Percentiles rank a stretch among this genome's conserved stretches.
These are phyloP conservation scores for Trilocha varians DNA, from an alignment of 2,888 invertebrate species.

Conservation along the genomic window DNA sequence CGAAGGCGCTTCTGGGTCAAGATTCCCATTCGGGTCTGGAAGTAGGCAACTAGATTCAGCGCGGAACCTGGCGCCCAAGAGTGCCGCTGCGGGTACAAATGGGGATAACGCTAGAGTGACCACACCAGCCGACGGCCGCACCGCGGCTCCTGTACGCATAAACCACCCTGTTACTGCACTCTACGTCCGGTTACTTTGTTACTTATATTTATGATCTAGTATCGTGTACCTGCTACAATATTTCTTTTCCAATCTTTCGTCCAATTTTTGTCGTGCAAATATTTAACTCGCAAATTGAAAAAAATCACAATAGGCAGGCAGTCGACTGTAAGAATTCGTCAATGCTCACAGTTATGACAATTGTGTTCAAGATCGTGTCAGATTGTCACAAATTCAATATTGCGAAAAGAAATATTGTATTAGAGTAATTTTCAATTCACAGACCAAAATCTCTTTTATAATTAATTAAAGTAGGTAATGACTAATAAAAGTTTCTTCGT, in stretches of 20 bases:
- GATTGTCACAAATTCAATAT: background rate
- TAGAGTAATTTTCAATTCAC: background rate
- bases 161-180: slow-evolving; percentile 63
- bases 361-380: background rate
- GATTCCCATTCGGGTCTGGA: slow-evolving; percentile 87
- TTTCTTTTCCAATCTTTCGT: background rate
- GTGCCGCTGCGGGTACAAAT: slow-evolving; percentile 82
- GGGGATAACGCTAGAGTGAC: slow-evolving; percentile 76
- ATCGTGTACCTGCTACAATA: background rate
- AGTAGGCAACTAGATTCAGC: slow-evolving; percentile 86
- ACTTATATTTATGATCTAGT: background rate
- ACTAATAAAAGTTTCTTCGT: too few relatives aligned
- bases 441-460: background rate
- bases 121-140: slow-evolving; percentile 74
- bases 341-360: background rate
- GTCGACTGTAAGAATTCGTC: background rate
- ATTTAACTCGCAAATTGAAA: background rate
- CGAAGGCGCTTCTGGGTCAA: slow-evolving; percentile 85
- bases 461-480: too few relatives aligned
- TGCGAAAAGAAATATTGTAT: background rate
- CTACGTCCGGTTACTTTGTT: background rate
- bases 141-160: slow-evolving; percentile 71
- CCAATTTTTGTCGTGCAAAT: background rate
- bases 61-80: slow-evolving; percentile 85
- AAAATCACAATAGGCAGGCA: background rate